Percentiles rank a stretch among this genome's conserved stretches.
Evolutionary conservation across 2,888 invertebrate genomes (phyloP).

Genomic region (Mesorhabditis belari): DNA sequence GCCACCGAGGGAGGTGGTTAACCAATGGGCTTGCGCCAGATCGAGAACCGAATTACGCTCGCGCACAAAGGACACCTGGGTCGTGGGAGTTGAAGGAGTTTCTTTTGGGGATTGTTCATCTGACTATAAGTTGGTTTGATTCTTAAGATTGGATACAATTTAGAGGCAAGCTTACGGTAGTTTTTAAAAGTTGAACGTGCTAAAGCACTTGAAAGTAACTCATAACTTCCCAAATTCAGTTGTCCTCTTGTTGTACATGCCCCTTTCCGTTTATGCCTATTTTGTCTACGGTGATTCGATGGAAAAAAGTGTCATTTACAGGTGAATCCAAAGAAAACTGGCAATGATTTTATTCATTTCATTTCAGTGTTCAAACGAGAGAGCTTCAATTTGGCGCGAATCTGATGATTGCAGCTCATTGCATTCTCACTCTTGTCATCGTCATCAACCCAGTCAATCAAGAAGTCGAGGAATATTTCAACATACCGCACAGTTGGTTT

Average conservation of each 20-base stretch:
- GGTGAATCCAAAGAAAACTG: slow-evolving; percentile 3
- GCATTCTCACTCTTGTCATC: slow-evolving; percentile 49
- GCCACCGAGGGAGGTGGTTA: too few species aligned
- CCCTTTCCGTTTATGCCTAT: slow-evolving; percentile 46
- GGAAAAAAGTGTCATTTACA: slow-evolving; percentile 39
- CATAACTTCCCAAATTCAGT: too few species aligned
- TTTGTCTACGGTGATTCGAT: slow-evolving; percentile 47
- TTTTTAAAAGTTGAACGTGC: too few species aligned
- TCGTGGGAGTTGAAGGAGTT: too few species aligned
- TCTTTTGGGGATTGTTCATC: too few species aligned
- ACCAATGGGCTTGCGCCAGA: too few species aligned
- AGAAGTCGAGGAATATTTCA: slow-evolving; percentile 45
- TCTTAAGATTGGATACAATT: too few species aligned
- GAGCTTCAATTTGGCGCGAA: slow-evolving; percentile 30
- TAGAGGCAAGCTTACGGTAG: too few species aligned
- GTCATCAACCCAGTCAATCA: slow-evolving; percentile 49
- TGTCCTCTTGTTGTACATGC: slow-evolving; percentile 46
- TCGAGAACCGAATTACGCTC: too few species aligned
- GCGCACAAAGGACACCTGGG: too few species aligned
- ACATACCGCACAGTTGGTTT: slow-evolving; percentile 36
- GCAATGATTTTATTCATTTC: background rate
- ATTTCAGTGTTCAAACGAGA: background rate
- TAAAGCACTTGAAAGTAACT: too few species aligned
- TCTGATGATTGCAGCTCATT: slow-evolving; percentile 51
- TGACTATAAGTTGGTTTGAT: too few species aligned